Conservation (phyloP, 2,113 vertebrate genomes). For the Trachemys scripta region DNA sequence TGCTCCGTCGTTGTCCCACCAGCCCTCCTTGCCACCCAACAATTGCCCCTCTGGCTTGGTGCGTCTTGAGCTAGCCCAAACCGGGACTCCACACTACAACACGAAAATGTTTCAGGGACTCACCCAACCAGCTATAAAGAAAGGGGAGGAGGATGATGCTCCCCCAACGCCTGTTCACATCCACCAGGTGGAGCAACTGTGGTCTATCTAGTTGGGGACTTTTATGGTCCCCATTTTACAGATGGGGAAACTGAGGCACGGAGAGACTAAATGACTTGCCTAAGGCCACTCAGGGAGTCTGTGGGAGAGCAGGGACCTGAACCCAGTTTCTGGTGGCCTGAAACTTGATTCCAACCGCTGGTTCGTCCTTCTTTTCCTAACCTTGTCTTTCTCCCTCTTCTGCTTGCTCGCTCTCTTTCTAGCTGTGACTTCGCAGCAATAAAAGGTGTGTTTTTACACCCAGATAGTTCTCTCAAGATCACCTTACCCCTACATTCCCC, state of each 20-base stretch:
- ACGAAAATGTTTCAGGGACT: background rate
- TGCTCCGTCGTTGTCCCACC: background rate
- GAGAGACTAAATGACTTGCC: background rate
- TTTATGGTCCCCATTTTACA: background rate
- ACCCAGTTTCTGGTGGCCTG: background rate
- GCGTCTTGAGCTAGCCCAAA: background rate
- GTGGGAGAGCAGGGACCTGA: background rate
- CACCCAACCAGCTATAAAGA: background rate
- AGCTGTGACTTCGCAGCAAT: background rate
- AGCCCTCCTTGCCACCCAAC: background rate
- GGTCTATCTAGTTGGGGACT: background rate
- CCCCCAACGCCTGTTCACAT: background rate
- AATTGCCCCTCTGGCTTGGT: background rate
- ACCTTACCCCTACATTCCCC: too few species aligned
- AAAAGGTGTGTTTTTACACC: background rate
- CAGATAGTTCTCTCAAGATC: background rate
- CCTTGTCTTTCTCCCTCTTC: background rate
- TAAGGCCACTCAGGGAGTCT: background rate
- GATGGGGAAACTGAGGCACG: background rate
- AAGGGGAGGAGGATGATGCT: background rate
- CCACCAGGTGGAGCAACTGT: background rate
- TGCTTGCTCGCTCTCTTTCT: background rate
- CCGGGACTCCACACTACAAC: background rate
- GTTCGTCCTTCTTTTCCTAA: background rate
- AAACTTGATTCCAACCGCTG: background rate